Percentiles rank a stretch among this genome's conserved stretches.
Evolutionary conservation across 1,140 invertebrate genomes (phyloP).

Genomic region (Acromyrmex charruanus): DNA sequence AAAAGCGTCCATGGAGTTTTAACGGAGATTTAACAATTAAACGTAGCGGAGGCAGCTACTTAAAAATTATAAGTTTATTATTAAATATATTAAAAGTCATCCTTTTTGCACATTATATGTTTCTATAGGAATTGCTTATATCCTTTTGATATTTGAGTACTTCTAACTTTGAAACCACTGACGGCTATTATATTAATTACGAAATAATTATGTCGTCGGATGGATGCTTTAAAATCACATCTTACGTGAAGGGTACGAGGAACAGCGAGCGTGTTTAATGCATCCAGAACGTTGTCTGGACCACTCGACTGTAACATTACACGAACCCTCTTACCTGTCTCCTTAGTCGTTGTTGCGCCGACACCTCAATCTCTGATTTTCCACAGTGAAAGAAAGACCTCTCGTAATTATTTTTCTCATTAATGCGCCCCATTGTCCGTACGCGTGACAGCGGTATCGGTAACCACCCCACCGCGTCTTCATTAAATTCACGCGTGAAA

Average conservation of each 20-base stretch:
- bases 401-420: conserved; percentile 84
- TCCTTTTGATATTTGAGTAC: conserved; percentile 57
- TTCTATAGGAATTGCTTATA: conserved; percentile 33
- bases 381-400: conserved; percentile 73
- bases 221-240: conserved; percentile 57
- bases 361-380: conserved; percentile 75
- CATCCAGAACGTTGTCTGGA: conserved; percentile 70
- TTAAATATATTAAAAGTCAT: conserved; percentile 25
- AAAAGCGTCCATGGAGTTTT: neutral
- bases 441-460: conserved; percentile 61
- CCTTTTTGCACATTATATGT: neutral
- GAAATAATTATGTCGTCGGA: conserved; percentile 68
- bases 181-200: conserved; percentile 69
- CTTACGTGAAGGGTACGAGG: conserved; percentile 55
- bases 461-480: conserved; percentile 64
- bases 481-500: conserved; percentile 71
- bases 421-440: conserved; percentile 82
- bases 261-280: conserved; percentile 52
- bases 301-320: conserved; percentile 73
- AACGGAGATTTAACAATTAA: neutral
- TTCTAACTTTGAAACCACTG: conserved; percentile 61
- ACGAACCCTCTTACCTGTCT: conserved; percentile 64
- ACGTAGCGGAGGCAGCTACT: neutral
- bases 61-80: conserved; percentile 40
- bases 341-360: conserved; percentile 27